Conservation (phyloP, 1,140 invertebrate species). For the Eupristina koningsbergeri region DNA sequence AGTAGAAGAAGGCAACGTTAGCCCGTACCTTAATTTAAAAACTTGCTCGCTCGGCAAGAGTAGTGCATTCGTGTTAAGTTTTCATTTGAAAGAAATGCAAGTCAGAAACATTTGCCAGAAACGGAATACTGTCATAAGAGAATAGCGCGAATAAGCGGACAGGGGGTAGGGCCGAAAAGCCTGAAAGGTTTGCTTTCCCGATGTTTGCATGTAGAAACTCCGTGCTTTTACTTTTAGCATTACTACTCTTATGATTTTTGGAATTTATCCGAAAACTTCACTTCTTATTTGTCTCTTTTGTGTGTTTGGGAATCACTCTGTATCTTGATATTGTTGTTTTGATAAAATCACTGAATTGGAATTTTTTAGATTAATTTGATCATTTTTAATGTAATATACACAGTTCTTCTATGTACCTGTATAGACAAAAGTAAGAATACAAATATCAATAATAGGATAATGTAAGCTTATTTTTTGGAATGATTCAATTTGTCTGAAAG, state of each 20-base stretch:
- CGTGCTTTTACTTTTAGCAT: not conserved
- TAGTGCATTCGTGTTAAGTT: slow-evolving; percentile 61
- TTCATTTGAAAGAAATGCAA: slow-evolving; percentile 60
- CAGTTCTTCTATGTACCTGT: no score
- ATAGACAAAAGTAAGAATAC: no score
- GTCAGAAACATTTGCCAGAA: slow-evolving; percentile 58
- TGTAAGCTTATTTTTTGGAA: no score
- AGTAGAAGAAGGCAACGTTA: slow-evolving; percentile 35
- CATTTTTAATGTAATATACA: no score
- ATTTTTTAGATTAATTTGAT: no score
- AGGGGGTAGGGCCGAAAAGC: no score
- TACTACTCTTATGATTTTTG: slow-evolving; percentile 1
- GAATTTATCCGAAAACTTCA: slow-evolving; percentile 9
- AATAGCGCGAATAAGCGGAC: slow-evolving; percentile 50
- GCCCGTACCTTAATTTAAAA: slow-evolving; percentile 52
- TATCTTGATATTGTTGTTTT: no score
- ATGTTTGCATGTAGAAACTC: slow-evolving; percentile 28
- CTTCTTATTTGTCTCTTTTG: not conserved
- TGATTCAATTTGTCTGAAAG: no score
- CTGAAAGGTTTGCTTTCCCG: slow-evolving; percentile 8
- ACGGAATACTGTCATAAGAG: slow-evolving; percentile 54
- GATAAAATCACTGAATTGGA: no score
- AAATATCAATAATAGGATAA: no score
- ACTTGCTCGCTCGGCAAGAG: slow-evolving; percentile 46
- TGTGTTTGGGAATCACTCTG: no score